phyloP scores from a whole-genome alignment of 2,888 invertebrate species.

The Mesodorylaimus sp. region DNA sequence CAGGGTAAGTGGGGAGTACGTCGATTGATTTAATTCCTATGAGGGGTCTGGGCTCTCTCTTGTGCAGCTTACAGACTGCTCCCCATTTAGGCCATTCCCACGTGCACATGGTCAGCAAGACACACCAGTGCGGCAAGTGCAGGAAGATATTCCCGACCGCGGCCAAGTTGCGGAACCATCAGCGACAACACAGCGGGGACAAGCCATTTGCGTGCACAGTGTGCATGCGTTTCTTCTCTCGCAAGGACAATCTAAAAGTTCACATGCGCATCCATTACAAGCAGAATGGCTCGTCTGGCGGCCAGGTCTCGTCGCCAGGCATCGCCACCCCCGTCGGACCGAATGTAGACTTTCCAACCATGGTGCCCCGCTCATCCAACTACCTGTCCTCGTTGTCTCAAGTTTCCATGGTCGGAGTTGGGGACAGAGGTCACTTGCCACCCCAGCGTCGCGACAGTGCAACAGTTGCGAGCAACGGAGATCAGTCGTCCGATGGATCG shows the following conservation, averaged over 20 bases:
- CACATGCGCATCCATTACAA: slow-evolving; percentile 27
- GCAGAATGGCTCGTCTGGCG: not conserved
- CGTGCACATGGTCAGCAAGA: slow-evolving; percentile 20
- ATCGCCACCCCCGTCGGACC: not conserved
- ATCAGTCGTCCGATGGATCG: too few species aligned
- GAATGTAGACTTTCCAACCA: not conserved
- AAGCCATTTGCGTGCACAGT: slow-evolving; percentile 23
- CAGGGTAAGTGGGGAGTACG: slow-evolving; percentile 14
- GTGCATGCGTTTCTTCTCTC: slow-evolving; percentile 25
- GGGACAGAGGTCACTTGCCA: too few species aligned
- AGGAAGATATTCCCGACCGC: slow-evolving; percentile 24
- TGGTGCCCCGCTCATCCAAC: too few species aligned
- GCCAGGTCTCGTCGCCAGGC: not conserved
- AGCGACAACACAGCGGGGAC: slow-evolving; percentile 16
- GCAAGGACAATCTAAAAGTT: slow-evolving; percentile 36
- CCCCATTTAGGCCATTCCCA: slow-evolving; percentile 19
- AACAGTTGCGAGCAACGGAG: too few species aligned
- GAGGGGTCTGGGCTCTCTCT: not conserved
- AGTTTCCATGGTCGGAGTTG: too few species aligned
- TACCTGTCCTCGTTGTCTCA: too few species aligned
- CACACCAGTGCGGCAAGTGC: slow-evolving; percentile 28
- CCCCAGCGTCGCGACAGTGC: too few species aligned
- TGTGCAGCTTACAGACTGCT: not conserved
- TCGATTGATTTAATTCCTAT: not conserved
- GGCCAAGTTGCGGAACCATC: slow-evolving; percentile 23